Base-by-base conservation (phyloP, 2,113 vertebrate species). In the Cichladusa arquata region DNA sequence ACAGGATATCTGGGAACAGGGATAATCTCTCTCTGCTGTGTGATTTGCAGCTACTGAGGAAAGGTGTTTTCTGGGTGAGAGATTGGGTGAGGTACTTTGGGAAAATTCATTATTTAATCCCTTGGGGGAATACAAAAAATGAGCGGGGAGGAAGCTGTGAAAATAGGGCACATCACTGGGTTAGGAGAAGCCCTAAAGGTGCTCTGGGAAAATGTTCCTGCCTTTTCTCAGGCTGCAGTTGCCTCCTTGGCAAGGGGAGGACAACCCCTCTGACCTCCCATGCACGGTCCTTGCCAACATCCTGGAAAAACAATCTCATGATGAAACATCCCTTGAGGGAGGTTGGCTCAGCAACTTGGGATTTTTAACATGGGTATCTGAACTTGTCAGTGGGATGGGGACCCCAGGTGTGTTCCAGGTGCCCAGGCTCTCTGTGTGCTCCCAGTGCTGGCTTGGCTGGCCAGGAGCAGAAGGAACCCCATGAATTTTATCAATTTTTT, bases 251-350 rank as follows among this genome's bases (percentile, higher is more conserved):
- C 76, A 69, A 40, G 40, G 29, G 2, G 7, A 90, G n/a, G 8
- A n/a, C 44, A 69, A 48, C 31, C 0, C 1, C 45, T 56, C 66
- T 44, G 50, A 77, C 45, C 33, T 69, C 33, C 62, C 3, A 3
- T 50, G 56, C 10, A 4, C 0, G 0, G 12, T 12, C 31, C 38
- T 84, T 88, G 56, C 42, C 85, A 79, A 5, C 0, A 0, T 54
- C 47, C 74, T 60, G 51, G 36, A 42, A 81, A 82, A 86, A 81
- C 13, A 54, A 2, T 11, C 3, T 2, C 3, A 0, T 44, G 79
- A 44, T 12, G 56, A 92, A 87, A 60, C 15, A 40, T n/a, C 34
- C 40, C 67, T 24, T 48, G 57, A 50, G n/a, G 5, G 48, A 86
- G 14, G 26, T 1, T 34, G 44, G 38, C 31, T 81, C n/a, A 34